These are phyloP conservation scores for Podotricha telesiphe DNA, from an alignment of 2,888 invertebrate genomes.

Conservation along the genomic window DNA sequence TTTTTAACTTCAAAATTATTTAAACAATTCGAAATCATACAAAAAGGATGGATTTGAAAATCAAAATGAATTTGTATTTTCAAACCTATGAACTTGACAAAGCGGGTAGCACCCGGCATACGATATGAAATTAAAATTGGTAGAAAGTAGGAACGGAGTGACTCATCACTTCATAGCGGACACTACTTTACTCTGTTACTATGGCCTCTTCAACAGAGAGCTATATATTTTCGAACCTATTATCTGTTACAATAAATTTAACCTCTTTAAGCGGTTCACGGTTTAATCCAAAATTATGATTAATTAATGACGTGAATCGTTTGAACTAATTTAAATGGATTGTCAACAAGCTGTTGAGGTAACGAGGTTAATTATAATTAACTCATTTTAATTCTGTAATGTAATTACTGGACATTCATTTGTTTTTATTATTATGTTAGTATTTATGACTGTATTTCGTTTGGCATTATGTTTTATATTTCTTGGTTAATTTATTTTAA, in stretches of 20 bases:
- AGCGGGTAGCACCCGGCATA: no score
- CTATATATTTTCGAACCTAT: no score
- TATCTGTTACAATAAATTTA: neutral
- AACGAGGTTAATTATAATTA: slow-evolving; percentile 22
- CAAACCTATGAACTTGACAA: no score
- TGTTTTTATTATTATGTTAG: neutral
- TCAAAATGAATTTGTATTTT: no score
- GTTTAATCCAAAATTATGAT: neutral
- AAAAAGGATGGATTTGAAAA: no score
- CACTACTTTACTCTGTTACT: no score
- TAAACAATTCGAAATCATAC: no score
- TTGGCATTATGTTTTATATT: neutral
- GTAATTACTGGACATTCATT: neutral
- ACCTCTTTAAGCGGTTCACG: neutral
- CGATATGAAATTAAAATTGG: no score
- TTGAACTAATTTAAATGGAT: slow-evolving; percentile 12
- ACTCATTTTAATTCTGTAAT: slow-evolving; percentile 14
- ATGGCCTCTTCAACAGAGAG: no score
- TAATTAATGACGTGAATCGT: slow-evolving; percentile 10
- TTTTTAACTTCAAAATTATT: no score
- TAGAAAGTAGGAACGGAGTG: no score
- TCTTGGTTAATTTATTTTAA: neutral
- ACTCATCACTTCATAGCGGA: no score
- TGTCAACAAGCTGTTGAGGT: slow-evolving; percentile 13
- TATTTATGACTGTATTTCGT: neutral